phyloP scores from a whole-genome alignment of 2,113 vertebrate species.

The Dermatemys mawii region DNA sequence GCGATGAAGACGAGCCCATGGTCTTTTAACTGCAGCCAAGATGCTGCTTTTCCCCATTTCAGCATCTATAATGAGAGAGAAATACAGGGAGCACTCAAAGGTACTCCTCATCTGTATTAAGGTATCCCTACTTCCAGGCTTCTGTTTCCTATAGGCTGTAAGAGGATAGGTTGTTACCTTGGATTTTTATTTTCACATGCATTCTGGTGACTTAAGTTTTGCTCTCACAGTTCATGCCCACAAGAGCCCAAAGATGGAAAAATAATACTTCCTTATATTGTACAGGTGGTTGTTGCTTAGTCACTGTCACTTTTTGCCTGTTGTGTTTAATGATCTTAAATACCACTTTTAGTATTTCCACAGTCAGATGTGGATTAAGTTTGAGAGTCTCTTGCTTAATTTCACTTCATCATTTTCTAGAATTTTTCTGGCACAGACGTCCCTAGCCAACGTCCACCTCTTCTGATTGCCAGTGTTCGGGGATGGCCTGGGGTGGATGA shows the following conservation, averaged over 20 bases:
- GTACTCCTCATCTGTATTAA: background rate
- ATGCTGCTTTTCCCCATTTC: background rate
- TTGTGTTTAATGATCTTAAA: background rate
- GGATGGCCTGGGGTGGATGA: constrained; percentile 65
- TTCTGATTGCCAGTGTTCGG: constrained; percentile 66
- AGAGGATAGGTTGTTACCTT: background rate
- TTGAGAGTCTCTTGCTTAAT: background rate
- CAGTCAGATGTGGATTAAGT: background rate
- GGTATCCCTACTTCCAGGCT: background rate
- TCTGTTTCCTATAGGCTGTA: background rate
- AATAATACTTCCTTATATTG: background rate
- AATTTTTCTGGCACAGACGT: constrained; percentile 77
- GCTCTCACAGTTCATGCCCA: background rate
- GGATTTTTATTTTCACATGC: background rate
- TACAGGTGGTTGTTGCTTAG: background rate
- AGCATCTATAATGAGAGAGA: background rate
- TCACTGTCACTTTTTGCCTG: background rate
- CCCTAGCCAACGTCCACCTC: constrained; percentile 57
- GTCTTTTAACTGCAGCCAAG: background rate
- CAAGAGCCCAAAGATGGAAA: background rate
- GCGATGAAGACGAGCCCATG: background rate
- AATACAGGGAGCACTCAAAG: background rate
- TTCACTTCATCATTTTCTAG: constrained; percentile 47
- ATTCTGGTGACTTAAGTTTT: background rate
- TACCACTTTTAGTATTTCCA: background rate